A percentile compares a stretch with the other conserved stretches of the same genome.
Conservation (phyloP, 2,888 invertebrate genomes). For the Parnassius apollo region DNA sequence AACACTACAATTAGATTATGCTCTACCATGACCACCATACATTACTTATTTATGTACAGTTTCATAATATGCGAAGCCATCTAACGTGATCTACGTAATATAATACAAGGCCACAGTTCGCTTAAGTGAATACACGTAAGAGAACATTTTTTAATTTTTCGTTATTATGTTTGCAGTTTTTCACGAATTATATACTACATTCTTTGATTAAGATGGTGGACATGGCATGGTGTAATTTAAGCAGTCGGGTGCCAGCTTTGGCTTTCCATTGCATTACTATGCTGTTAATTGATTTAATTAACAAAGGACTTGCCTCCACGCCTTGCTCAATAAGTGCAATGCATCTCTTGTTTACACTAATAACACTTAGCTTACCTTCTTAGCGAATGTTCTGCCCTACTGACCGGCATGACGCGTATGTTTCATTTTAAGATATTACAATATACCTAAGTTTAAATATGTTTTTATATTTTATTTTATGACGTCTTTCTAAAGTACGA, state of each 20-base stretch:
- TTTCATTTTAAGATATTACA: neutral
- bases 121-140: too few species aligned
- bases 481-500: too few species aligned
- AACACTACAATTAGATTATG: too few species aligned
- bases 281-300: neutral
- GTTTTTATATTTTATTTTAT: neutral
- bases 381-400: neutral
- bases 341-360: slow-evolving; percentile 1
- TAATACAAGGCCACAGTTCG: slow-evolving; percentile 7
- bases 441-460: neutral
- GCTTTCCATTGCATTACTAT: slow-evolving; percentile 2
- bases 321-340: slow-evolving; percentile 1
- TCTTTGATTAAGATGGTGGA: neutral
- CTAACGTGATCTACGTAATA: slow-evolving; percentile 3
- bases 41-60: neutral
- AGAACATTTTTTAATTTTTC: too few species aligned
- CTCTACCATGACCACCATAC: too few species aligned
- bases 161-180: too few species aligned
- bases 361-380: slow-evolving; percentile 5
- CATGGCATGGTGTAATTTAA: too few species aligned
- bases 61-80: slow-evolving; percentile 10
- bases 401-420: slow-evolving; percentile 1
- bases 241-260: neutral
- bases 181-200: too few species aligned
- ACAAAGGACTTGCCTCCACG: neutral